Conservation (phyloP, 2,113 vertebrate species). For the Sylvietta virens region DNA sequence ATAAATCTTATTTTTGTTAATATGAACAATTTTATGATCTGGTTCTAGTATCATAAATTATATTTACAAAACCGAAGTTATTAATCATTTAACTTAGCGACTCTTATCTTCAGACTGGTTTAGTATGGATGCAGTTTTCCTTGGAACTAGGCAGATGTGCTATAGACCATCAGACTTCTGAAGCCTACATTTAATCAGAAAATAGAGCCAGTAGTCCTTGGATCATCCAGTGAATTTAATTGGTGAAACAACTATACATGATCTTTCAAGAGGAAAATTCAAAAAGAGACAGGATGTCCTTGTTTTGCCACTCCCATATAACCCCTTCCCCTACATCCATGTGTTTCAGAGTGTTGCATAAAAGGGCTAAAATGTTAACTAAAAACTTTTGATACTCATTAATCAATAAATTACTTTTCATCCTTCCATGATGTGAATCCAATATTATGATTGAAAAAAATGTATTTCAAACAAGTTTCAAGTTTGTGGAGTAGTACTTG, state of each 20-base stretch:
- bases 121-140: not conserved
- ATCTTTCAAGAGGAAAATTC: not conserved
- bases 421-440: not conserved
- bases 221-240: not conserved
- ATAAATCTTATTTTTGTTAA: not conserved
- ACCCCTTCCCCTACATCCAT: not conserved
- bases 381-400: not conserved
- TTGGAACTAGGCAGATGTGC: not conserved
- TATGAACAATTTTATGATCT: not conserved
- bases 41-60: not conserved
- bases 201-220: not conserved
- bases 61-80: not conserved
- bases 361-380: not conserved
- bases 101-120: not conserved
- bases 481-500: not conserved
- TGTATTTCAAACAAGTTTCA: fast-evolving
- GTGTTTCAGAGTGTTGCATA: not conserved
- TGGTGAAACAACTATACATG: too few relatives aligned
- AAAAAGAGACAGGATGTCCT: not conserved
- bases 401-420: not conserved
- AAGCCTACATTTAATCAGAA: not conserved
- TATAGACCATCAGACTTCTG: not conserved
- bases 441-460: not conserved
- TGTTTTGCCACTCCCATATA: not conserved
- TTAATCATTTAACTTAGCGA: not conserved